A percentile compares a stretch with the other conserved stretches of the same genome.
Conservation (phyloP, 2,797 vertebrate genomes). For the Thaleichthys pacificus region DNA sequence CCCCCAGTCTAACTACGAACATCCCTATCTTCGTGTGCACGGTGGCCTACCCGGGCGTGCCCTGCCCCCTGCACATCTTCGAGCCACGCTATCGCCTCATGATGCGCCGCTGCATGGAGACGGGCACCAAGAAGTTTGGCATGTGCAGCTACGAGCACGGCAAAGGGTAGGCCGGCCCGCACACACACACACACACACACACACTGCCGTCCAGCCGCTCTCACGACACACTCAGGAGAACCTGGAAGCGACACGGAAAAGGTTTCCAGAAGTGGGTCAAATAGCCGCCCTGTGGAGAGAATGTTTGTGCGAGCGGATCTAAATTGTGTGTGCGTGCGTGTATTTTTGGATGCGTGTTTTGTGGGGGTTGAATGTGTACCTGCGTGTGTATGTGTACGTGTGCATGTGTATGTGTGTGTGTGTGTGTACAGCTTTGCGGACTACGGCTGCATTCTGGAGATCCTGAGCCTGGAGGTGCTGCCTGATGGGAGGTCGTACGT, state of each 20-base stretch:
- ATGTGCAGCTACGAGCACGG: constrained; percentile 89
- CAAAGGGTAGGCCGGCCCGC: constrained; percentile 75
- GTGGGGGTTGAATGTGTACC: neutral
- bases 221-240: neutral
- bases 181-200: neutral
- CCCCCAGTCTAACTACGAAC: constrained; percentile 80
- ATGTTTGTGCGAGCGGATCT: neutral
- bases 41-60: constrained; percentile 84
- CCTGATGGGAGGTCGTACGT: constrained; percentile 86
- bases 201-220: neutral
- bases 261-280: neutral
- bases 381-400: neutral
- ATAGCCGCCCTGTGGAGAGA: neutral
- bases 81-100: constrained; percentile 92
- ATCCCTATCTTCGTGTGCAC: constrained; percentile 93
- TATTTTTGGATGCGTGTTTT: neutral
- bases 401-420: neutral
- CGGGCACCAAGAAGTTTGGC: constrained; percentile 87
- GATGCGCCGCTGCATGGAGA: constrained; percentile 92
- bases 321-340: no score
- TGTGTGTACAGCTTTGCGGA: constrained; percentile 81
- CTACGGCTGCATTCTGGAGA: constrained; percentile 88
- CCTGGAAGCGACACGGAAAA: neutral
- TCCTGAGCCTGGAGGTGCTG: constrained; percentile 78
- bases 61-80: constrained; percentile 89